Conservation (phyloP, 2,113 vertebrate genomes). For the Murina feae region DNA sequence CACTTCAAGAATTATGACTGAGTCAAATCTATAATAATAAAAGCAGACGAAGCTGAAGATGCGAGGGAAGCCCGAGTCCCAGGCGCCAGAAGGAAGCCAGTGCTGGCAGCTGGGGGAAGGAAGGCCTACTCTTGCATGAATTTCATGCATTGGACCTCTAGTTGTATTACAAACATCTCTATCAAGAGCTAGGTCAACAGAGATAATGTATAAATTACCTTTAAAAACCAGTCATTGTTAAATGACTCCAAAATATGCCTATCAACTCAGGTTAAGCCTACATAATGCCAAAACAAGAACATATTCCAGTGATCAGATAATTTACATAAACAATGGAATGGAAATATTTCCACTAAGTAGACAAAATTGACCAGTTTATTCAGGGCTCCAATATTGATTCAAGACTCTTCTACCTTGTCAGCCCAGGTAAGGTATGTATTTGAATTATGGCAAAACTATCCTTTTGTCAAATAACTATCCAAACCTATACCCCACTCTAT, state of each 20-base stretch:
- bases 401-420: neutral
- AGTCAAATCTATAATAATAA: too few species aligned
- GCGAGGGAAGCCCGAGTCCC: too few species aligned
- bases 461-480: neutral
- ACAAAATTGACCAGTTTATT: neutral
- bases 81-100: too few species aligned
- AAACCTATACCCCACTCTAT: neutral
- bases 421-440: neutral
- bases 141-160: too few species aligned
- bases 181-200: neutral
- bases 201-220: neutral
- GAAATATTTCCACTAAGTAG: neutral
- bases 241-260: neutral
- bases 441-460: neutral
- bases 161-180: neutral
- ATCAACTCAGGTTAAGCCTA: neutral
- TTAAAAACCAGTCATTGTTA: neutral
- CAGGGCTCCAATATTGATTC: neutral
- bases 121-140: too few species aligned
- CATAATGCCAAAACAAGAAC: neutral
- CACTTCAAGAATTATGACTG: neutral
- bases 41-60: too few species aligned
- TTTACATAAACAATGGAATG: neutral
- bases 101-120: too few species aligned
- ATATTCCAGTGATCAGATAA: neutral